These are phyloP conservation scores for Dascillus cervinus DNA, from an alignment of 2,888 invertebrate genomes.

Conservation along the genomic window DNA sequence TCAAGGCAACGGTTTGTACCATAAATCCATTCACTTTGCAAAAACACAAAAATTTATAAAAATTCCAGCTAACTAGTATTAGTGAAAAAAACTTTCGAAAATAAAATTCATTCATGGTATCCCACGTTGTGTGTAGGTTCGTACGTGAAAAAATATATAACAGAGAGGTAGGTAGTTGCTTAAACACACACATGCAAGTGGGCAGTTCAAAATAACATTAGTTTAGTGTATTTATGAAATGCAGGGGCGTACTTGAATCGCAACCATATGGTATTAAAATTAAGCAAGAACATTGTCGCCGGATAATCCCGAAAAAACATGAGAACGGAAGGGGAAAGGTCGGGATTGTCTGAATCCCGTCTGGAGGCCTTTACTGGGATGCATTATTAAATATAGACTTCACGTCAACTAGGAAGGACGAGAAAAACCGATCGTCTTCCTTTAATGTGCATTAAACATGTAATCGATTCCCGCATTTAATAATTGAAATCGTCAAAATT, in stretches of 20 bases:
- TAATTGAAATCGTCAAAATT: no score
- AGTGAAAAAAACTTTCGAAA: conserved; percentile 3
- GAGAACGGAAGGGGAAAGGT: neutral
- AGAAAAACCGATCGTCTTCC: neutral
- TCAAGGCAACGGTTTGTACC: neutral
- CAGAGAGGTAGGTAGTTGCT: conserved; percentile 14
- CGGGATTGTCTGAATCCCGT: neutral
- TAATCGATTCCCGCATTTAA: no score
- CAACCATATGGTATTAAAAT: conserved; percentile 13
- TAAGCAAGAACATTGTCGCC: conserved; percentile 1
- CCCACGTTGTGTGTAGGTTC: conserved; percentile 8
- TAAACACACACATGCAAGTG: conserved; percentile 6
- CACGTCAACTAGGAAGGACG: neutral
- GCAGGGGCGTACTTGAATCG: conserved; percentile 11
- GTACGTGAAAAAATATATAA: conserved; percentile 1
- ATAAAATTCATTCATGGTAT: conserved; percentile 12
- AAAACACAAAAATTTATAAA: neutral
- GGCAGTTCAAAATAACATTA: conserved; percentile 12
- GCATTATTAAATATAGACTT: neutral
- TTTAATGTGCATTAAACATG: neutral
- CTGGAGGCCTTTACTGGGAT: neutral
- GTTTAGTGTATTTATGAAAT: conserved; percentile 14
- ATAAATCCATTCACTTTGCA: neutral
- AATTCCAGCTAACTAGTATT: neutral
- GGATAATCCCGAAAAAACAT: neutral